phyloP scores from a whole-genome alignment of 1,140 invertebrate genomes.

The Pogonus chalceus region DNA sequence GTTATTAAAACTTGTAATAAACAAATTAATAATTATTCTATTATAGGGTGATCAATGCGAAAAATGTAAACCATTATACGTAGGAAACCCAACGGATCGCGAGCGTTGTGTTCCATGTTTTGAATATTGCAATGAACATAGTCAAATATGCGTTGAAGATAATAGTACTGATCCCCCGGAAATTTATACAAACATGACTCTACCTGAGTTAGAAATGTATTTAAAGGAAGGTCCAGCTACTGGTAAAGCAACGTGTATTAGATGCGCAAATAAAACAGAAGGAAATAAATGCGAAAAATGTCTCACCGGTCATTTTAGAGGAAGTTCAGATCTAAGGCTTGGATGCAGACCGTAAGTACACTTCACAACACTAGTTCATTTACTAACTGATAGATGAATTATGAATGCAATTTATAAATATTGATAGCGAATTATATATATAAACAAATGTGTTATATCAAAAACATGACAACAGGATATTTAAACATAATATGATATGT shows the following conservation, averaged over 20 bases:
- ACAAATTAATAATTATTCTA: slow-evolving; percentile 16
- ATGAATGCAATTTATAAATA: no score
- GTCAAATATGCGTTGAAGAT: slow-evolving; percentile 63
- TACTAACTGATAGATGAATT: no score
- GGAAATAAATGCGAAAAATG: slow-evolving; percentile 79
- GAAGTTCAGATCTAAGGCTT: slow-evolving; percentile 61
- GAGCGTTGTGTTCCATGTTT: slow-evolving; percentile 78
- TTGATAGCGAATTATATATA: no score
- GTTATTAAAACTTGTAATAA: slow-evolving; percentile 7
- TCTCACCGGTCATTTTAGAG: slow-evolving; percentile 74
- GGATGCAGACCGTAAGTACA: slow-evolving; percentile 60
- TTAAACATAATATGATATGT: no score
- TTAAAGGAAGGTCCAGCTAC: slow-evolving; percentile 49
- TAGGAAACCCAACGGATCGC: slow-evolving; percentile 81
- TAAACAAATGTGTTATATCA: no score
- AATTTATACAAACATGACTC: slow-evolving; percentile 4
- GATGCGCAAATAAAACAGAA: slow-evolving; percentile 75
- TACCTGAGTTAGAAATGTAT: slow-evolving; percentile 39
- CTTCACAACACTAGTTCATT: no score
- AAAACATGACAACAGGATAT: no score
- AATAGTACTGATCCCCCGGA: slow-evolving; percentile 37
- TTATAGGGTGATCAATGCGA: slow-evolving; percentile 67
- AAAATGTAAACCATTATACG: slow-evolving; percentile 78
- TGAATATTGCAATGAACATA: slow-evolving; percentile 85
- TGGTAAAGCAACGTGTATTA: slow-evolving; percentile 68